Base-by-base conservation (phyloP, 2,888 invertebrate genomes). In the Lacanobia oleracea region DNA sequence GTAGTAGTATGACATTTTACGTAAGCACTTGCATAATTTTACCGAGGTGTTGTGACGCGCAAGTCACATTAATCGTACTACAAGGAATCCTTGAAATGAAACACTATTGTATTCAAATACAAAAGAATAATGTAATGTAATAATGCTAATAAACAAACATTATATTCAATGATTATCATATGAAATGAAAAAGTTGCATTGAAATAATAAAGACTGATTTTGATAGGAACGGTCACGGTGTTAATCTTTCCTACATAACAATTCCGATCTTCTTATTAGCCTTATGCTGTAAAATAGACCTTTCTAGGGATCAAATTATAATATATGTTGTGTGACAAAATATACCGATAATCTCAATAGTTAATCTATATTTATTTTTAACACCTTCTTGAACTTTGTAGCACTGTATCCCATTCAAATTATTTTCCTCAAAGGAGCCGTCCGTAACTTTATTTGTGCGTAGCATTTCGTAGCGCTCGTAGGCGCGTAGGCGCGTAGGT, bases 41-140 rank as follows among this genome's bases (percentile, higher is more conserved):
- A 50, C 27, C 16, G 23, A 50, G 14, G 27, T 75, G 43, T 37
- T 75, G 45, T 3, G 56, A 23, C n/a, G 23, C 50, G 18, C 33
- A 10, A 57, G 60, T 33, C 14, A 21, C 45, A 54, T 75, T 37
- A 61, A 53, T 62, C 9, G 23, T 27, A 50, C 21, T 57, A 71
- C 75, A 70, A 77, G 51, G 61, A 63, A 68, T 71, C 72, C 68
- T 82, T 75, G 70, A 77, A 79, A 69, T 68, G 27, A 67, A 75
- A 81, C 67, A 65, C 81, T 79, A 87, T 88, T 88, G 86, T 88
- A 87, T 87, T 87, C 73, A 79, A 87, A 87, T 84, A 64, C 68
- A 74, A 61, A 74, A 77, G 43, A 69, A 75, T 83, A 82, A 71
- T 77, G 16, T 72, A 56, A 68, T 72, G 69, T 74, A 70, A 68